phyloP scores from a whole-genome alignment of 2,888 invertebrate genomes.

The Cheilosia urbana region DNA sequence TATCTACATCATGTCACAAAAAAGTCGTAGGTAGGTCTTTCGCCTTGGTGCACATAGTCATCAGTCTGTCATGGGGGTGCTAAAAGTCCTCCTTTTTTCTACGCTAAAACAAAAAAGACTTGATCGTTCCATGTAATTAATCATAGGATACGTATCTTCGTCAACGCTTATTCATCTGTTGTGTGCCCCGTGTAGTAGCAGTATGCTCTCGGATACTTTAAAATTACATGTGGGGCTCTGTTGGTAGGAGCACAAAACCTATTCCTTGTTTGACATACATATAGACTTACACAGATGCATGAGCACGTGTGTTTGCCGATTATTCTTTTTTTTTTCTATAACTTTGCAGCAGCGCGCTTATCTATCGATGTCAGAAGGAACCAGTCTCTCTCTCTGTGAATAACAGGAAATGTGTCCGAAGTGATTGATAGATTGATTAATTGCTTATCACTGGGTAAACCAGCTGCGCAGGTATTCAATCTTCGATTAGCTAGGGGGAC shows the following conservation, averaged over 20 bases:
- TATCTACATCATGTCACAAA: neutral
- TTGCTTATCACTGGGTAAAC: conserved; percentile 66
- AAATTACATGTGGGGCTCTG: conserved; percentile 39
- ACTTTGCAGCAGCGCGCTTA: conserved; percentile 50
- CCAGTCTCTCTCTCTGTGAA: conserved; percentile 27
- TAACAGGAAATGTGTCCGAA: conserved; percentile 57
- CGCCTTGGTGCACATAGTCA: neutral
- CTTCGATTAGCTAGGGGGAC: conserved; percentile 32
- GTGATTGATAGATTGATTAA: conserved; percentile 75
- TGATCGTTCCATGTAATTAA: conserved; percentile 62
- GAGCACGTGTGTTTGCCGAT: conserved; percentile 50
- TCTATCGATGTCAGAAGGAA: conserved; percentile 48
- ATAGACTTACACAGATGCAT: conserved; percentile 1
- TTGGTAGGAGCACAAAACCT: conserved; percentile 11
- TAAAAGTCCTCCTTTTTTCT: conserved; percentile 10
- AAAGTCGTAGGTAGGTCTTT: neutral
- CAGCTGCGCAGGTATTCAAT: conserved; percentile 69
- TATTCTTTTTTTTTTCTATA: neutral
- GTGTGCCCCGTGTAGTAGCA: conserved; percentile 3
- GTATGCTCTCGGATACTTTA: conserved; percentile 11
- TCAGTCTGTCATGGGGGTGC: conserved; percentile 6
- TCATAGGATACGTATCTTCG: conserved; percentile 50
- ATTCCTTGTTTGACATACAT: conserved; percentile 27
- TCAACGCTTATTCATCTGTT: conserved; percentile 64
- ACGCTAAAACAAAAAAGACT: conserved; percentile 47